Evolutionary conservation across 2,888 invertebrate genomes (phyloP).

Genomic region (Pelosia muscerda): DNA sequence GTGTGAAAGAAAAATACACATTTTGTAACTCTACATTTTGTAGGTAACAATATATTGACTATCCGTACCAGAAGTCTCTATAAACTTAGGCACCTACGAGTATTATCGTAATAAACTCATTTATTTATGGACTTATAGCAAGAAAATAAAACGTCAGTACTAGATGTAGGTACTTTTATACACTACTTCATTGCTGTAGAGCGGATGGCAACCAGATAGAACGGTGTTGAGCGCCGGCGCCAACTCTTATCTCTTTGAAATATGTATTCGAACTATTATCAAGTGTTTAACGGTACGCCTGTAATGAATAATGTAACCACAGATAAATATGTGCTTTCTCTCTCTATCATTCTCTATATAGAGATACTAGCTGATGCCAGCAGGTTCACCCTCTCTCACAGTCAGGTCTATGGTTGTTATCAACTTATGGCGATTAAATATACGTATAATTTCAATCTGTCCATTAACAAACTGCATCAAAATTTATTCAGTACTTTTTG

Average conservation of each 20-base stretch:
- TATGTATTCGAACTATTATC: slow-evolving; percentile 50
- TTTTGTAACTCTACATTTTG: no score
- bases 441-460: no score
- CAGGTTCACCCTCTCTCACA: no score
- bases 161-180: neutral
- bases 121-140: neutral
- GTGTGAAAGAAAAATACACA: no score
- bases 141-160: neutral
- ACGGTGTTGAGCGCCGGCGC: slow-evolving; percentile 33
- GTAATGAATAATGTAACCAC: slow-evolving; percentile 17
- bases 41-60: no score
- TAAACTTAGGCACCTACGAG: neutral
- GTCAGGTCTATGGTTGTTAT: no score
- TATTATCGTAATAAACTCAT: neutral
- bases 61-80: neutral
- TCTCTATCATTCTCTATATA: slow-evolving; percentile 3
- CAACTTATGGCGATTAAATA: no score
- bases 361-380: neutral
- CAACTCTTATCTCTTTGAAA: slow-evolving; percentile 55
- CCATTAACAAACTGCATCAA: no score
- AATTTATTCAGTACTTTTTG: no score
- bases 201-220: slow-evolving; percentile 16
- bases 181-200: neutral
- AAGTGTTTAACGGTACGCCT: slow-evolving; percentile 13
- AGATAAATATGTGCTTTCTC: slow-evolving; percentile 18